A percentile compares a stretch with the other conserved stretches of the same genome.
phyloP scores from a whole-genome alignment of 2,113 vertebrate species.

The Trichechus manatus region DNA sequence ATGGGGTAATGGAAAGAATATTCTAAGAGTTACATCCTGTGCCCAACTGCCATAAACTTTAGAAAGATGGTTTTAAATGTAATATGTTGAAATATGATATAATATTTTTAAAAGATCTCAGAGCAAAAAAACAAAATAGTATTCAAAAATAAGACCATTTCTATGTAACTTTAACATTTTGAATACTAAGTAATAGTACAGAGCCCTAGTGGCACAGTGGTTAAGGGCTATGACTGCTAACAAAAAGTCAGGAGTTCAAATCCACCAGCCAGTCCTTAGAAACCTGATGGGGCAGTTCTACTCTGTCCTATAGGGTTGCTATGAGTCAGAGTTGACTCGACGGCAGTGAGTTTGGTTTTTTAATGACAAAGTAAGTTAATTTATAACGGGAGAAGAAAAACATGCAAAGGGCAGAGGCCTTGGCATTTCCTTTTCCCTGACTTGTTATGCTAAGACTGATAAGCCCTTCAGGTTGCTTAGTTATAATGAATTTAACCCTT shows the following conservation, averaged over 20 bases:
- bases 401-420: background rate
- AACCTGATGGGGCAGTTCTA: no score
- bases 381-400: background rate
- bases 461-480: background rate
- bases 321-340: no score
- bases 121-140: background rate
- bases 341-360: no score
- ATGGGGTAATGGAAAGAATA: conserved; percentile 46
- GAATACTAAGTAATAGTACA: background rate
- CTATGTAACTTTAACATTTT: background rate
- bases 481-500: conserved; percentile 26
- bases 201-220: no score
- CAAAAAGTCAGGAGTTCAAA: no score
- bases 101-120: conserved; percentile 15
- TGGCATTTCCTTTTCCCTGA: background rate
- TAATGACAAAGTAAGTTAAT: conserved; percentile 28
- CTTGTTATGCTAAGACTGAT: background rate
- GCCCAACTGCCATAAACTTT: conserved; percentile 34
- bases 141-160: conserved; percentile 30
- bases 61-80: background rate
- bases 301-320: no score
- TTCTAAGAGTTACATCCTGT: background rate
- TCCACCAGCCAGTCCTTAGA: no score
- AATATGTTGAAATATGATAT: conserved; percentile 19
- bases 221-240: no score